Conservation (phyloP, 2,888 invertebrate genomes). For the Eilema depressum region DNA sequence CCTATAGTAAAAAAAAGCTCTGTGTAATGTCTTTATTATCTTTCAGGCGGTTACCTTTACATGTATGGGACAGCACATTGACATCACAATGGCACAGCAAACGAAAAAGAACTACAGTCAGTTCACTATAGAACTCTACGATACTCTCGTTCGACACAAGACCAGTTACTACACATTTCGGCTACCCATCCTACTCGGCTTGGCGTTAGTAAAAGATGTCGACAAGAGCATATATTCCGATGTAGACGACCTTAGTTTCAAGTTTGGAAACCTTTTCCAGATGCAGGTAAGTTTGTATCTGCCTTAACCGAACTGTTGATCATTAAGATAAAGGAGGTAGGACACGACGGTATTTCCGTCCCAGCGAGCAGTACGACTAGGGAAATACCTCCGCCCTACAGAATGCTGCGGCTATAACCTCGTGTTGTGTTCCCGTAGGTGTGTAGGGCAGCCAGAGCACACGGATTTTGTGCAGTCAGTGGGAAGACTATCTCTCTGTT, state of each 20-base stretch:
- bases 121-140: slow-evolving; percentile 94
- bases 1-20: no score
- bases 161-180: slow-evolving; percentile 96
- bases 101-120: slow-evolving; percentile 70
- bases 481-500: no score
- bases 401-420: no score
- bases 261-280: slow-evolving; percentile 97
- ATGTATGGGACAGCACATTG: slow-evolving; percentile 92
- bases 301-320: no score
- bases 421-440: no score
- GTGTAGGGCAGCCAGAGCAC: no score
- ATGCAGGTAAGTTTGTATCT: slow-evolving; percentile 88
- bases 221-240: slow-evolving; percentile 90
- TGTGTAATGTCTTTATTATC: slow-evolving; percentile 19
- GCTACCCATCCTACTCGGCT: slow-evolving; percentile 93
- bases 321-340: no score
- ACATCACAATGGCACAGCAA: slow-evolving; percentile 88
- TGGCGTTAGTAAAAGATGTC: slow-evolving; percentile 91
- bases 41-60: slow-evolving; percentile 87
- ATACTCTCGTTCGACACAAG: slow-evolving; percentile 94
- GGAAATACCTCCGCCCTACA: no score
- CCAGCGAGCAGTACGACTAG: no score
- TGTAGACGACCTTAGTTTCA: slow-evolving; percentile 92
- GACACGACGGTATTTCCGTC: no score
- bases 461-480: no score